Evolutionary conservation across 1,140 invertebrate species (phyloP).

Genomic region (Trichonephila clavata): DNA sequence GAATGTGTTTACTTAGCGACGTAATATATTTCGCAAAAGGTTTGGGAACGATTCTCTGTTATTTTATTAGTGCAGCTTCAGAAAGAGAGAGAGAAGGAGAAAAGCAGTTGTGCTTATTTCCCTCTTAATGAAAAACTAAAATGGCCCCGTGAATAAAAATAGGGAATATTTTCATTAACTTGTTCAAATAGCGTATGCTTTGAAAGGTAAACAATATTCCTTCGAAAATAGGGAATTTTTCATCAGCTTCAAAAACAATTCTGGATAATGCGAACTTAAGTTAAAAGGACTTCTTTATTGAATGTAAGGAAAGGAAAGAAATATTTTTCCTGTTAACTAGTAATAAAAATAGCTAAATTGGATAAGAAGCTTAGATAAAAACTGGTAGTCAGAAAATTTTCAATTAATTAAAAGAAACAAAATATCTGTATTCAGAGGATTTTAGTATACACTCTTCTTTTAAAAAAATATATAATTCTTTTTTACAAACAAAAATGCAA

Average conservation of each 20-base stretch:
- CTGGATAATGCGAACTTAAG: conserved; percentile 17
- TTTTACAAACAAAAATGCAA: background rate
- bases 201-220: conserved; percentile 65
- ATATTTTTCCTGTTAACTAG: conserved; percentile 1
- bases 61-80: background rate
- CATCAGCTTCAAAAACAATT: conserved; percentile 39
- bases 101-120: conserved; percentile 27
- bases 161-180: conserved; percentile 72
- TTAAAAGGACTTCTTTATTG: conserved; percentile 23
- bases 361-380: conserved; percentile 31
- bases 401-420: conserved; percentile 11
- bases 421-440: background rate
- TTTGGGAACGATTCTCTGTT: conserved; percentile 23
- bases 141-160: conserved; percentile 28
- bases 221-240: background rate
- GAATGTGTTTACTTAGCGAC: conserved; percentile 67
- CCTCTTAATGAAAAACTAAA: conserved; percentile 39
- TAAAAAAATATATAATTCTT: background rate
- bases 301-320: background rate
- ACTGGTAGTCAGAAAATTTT: background rate
- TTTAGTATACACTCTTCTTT: background rate
- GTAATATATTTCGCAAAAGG: conserved; percentile 52
- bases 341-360: conserved; percentile 32
- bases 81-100: background rate
- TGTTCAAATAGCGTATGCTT: conserved; percentile 51